These are phyloP conservation scores for Empidonax traillii DNA, from an alignment of 2,113 vertebrate genomes.

Conservation along the genomic window DNA sequence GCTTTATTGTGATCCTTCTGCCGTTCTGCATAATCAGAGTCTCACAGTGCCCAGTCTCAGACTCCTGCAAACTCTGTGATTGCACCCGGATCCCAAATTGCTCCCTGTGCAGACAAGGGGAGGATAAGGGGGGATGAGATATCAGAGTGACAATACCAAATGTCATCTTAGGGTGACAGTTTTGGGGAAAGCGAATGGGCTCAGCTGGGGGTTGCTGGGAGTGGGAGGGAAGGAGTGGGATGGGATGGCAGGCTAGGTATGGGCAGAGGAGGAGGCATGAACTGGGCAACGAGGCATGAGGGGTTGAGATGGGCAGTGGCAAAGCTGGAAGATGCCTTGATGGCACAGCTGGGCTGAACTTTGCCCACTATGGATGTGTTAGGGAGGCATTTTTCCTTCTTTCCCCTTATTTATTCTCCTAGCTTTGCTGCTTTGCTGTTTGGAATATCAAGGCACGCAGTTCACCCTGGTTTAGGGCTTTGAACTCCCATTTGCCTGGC, in stretches of 20 bases:
- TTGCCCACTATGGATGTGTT: not conserved
- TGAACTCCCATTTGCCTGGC: not conserved
- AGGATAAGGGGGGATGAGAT: not conserved
- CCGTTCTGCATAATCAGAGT: not conserved
- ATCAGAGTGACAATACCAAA: no score
- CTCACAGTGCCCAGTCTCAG: not conserved
- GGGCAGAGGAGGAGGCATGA: not conserved
- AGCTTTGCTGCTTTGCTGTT: not conserved
- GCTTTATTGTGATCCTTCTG: not conserved
- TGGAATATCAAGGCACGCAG: not conserved
- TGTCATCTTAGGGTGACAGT: not conserved
- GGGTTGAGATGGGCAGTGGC: not conserved
- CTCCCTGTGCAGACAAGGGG: not conserved
- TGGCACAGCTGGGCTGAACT: not conserved
- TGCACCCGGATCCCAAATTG: accelerated
- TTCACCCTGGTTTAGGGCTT: not conserved
- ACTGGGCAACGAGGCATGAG: not conserved
- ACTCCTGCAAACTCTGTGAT: not conserved
- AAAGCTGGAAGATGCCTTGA: not conserved
- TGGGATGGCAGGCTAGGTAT: not conserved
- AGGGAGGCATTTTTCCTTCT: not conserved
- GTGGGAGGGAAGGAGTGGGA: not conserved
- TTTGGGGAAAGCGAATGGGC: not conserved
- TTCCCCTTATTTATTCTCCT: not conserved
- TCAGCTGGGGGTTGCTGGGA: not conserved